Percentiles rank a stretch among this genome's conserved stretches.
Evolutionary conservation across 2,113 vertebrate species (phyloP).

Genomic region (Sciurus niger): DNA sequence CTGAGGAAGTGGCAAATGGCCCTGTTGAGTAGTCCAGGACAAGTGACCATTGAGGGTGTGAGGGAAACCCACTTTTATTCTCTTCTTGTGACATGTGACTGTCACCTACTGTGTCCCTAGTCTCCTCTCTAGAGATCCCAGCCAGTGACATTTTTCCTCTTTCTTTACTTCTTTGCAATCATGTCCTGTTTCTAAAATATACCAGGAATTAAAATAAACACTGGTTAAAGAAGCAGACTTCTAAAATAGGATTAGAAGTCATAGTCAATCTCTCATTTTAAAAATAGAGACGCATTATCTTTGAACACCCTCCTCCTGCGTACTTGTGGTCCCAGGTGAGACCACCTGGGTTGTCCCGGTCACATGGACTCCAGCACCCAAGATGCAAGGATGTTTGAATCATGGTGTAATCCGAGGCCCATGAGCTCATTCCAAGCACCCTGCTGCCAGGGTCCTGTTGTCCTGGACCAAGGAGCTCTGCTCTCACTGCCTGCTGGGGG

Average conservation of each 20-base stretch:
- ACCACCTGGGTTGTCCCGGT: conserved; percentile 6
- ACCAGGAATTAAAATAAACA: conserved; percentile 79
- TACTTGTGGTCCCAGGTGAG: conserved; percentile 66
- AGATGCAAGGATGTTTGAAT: conserved; percentile 75
- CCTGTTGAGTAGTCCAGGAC: background rate
- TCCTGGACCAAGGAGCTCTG: conserved; percentile 59
- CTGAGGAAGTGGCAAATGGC: background rate
- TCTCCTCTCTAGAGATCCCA: conserved; percentile 54
- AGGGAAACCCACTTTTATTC: background rate
- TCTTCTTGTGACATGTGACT: background rate
- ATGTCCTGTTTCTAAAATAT: conserved; percentile 75
- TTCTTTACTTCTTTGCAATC: conserved; percentile 78
- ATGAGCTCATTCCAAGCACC: conserved; percentile 61
- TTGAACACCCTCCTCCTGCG: conserved; percentile 56
- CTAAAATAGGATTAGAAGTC: conserved; percentile 63
- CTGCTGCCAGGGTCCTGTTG: conserved; percentile 41
- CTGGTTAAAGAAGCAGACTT: conserved; percentile 74
- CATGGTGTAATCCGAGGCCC: conserved; percentile 56
- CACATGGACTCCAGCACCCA: conserved; percentile 59
- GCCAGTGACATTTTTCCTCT: conserved; percentile 62
- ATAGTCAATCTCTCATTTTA: conserved; percentile 61
- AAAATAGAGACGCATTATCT: conserved; percentile 68
- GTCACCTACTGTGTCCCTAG: background rate
- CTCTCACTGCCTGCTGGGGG: background rate
- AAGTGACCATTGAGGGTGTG: background rate